phyloP scores from a whole-genome alignment of 2,113 vertebrate genomes.

The Uropsilus gracilis region DNA sequence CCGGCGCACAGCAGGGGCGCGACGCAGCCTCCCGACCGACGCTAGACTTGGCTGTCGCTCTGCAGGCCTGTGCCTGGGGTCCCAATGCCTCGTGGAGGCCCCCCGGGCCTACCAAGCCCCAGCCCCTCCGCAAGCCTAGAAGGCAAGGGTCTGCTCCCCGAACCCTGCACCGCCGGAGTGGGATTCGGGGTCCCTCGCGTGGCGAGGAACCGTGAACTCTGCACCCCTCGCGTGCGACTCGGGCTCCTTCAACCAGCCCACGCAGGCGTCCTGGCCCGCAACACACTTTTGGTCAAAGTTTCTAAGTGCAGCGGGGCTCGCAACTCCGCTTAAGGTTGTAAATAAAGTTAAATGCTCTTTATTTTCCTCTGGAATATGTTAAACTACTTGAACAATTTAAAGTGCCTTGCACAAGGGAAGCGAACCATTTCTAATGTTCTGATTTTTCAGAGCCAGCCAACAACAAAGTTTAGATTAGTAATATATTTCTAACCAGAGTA shows the following conservation, averaged over 20 bases:
- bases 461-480: constrained; percentile 97
- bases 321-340: constrained; percentile 82
- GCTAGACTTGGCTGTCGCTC: background rate
- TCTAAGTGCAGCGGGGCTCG: constrained; percentile 72
- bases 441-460: constrained; percentile 94
- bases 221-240: background rate
- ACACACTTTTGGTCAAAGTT: constrained; percentile 72
- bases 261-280: background rate
- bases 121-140: too few species aligned
- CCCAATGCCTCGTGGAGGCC: background rate
- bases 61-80: background rate
- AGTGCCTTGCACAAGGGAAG: constrained; percentile 91
- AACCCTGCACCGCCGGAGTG: rapidly evolving
- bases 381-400: constrained; percentile 88
- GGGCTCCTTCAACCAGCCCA: background rate
- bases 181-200: rapidly evolving
- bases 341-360: constrained; percentile 88
- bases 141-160: background rate
- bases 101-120: background rate
- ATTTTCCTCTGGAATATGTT: constrained; percentile 89
- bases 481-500: constrained; percentile 94
- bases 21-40: background rate
- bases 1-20: background rate
- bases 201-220: rapidly evolving
- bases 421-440: constrained; percentile 94